Evolutionary conservation across 2,797 vertebrate species (phyloP).

Genomic region (Cryptoprocta ferox): DNA sequence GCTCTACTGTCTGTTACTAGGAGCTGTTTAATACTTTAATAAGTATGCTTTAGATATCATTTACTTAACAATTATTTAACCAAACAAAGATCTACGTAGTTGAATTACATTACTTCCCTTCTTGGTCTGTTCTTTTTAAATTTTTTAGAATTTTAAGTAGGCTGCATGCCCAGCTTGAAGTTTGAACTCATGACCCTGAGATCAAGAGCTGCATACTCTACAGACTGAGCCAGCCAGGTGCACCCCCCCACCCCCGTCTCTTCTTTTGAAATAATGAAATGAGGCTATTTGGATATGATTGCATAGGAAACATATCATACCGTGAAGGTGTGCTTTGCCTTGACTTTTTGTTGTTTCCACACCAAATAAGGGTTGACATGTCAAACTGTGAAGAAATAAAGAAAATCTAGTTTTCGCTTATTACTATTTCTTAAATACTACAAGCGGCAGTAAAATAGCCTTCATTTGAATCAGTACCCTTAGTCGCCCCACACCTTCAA

Average conservation of each 20-base stretch:
- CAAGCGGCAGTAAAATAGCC: neutral
- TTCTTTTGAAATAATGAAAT: constrained; percentile 6
- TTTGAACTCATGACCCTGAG: too few relatives aligned
- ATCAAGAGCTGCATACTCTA: too few relatives aligned
- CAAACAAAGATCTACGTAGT: neutral
- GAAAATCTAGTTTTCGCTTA: neutral
- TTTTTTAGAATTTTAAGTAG: too few relatives aligned
- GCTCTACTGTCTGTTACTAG: neutral
- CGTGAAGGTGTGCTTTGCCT: neutral
- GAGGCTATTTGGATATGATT: neutral
- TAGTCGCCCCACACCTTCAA: neutral
- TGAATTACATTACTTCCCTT: neutral
- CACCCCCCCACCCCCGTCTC: neutral
- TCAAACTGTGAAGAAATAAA: neutral
- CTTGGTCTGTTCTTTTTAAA: too few relatives aligned
- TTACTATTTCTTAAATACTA: neutral
- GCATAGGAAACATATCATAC: neutral
- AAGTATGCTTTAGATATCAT: neutral
- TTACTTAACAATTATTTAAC: neutral
- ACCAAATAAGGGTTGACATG: neutral
- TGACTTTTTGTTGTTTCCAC: constrained; percentile 26
- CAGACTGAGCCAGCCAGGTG: too few relatives aligned
- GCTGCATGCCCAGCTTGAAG: too few relatives aligned
- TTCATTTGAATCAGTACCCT: neutral
- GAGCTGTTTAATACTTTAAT: neutral